A percentile compares a stretch with the other conserved stretches of the same genome.
phyloP scores from a whole-genome alignment of 2,797 vertebrate genomes.

The Protonibea diacanthus region DNA sequence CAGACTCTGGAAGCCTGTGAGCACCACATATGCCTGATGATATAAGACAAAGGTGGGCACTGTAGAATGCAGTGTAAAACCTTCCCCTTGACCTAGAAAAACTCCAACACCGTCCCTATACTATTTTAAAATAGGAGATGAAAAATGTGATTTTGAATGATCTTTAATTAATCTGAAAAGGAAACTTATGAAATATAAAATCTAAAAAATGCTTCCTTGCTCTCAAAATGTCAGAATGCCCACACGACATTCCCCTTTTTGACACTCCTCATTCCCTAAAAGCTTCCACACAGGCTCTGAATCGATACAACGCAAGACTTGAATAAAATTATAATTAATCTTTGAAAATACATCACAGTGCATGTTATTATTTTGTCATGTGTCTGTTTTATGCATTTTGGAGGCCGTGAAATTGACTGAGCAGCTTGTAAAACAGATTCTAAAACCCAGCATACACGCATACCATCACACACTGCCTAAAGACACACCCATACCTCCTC shows the following conservation, averaged over 20 bases:
- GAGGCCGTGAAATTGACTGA: neutral
- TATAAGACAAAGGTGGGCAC: constrained; percentile 15
- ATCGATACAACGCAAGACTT: neutral
- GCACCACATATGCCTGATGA: constrained; percentile 5
- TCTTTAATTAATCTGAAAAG: too few species aligned
- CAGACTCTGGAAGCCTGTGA: constrained; percentile 6
- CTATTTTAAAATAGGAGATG: too few species aligned
- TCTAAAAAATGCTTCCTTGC: too few species aligned
- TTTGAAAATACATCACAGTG: neutral
- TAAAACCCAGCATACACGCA: neutral
- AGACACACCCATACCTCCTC: constrained; percentile 10
- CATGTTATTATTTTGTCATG: too few species aligned
- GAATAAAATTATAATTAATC: neutral
- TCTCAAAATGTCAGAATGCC: too few species aligned
- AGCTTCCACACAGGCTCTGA: neutral
- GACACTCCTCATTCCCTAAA: neutral
- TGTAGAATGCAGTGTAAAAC: neutral
- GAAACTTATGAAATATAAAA: too few species aligned
- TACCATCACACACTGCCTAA: neutral
- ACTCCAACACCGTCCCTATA: too few species aligned
- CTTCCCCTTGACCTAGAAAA: neutral
- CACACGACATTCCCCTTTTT: neutral
- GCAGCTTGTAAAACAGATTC: neutral
- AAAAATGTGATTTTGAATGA: too few species aligned
- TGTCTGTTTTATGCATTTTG: too few species aligned